A percentile compares a stretch with the other conserved stretches of the same genome.
These are phyloP conservation scores for Lithobates sylvaticus DNA, from an alignment of 2,797 vertebrate genomes.

Conservation along the genomic window DNA sequence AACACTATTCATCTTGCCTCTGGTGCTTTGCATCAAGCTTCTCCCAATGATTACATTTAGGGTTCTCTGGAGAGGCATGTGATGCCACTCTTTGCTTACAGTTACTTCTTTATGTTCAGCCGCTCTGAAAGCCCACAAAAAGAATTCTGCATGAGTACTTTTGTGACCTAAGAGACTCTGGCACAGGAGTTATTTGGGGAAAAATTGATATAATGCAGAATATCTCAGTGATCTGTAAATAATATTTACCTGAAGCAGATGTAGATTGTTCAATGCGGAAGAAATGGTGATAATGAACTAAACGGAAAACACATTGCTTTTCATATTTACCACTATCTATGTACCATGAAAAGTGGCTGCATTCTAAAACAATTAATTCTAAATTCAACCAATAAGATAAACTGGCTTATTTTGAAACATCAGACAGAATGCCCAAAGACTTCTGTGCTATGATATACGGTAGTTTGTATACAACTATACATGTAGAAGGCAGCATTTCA, in stretches of 20 bases:
- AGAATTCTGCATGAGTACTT: constrained; percentile 5
- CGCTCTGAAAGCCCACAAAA: not conserved
- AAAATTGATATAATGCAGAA: constrained; percentile 65
- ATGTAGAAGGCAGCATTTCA: no score
- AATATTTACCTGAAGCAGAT: constrained; percentile 72
- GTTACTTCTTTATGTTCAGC: constrained; percentile 12
- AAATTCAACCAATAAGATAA: no score
- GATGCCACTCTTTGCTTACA: not conserved
- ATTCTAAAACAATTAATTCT: no score
- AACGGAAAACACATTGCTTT: not conserved
- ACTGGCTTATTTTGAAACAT: no score
- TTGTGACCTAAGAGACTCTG: not conserved
- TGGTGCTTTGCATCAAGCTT: constrained; percentile 33
- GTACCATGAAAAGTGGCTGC: not conserved
- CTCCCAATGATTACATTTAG: constrained; percentile 17
- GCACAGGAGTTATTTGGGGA: constrained; percentile 61
- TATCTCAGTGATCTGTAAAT: constrained; percentile 70
- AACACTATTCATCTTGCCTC: constrained; percentile 15
- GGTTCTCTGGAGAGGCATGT: constrained; percentile 23
- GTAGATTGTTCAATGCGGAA: constrained; percentile 60
- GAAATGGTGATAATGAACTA: constrained; percentile 6
- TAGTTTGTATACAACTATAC: no score
- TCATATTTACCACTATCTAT: not conserved
- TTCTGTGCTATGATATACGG: no score
- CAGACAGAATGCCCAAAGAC: no score